Evolutionary conservation across 2,113 vertebrate genomes (phyloP).

Genomic region (Piprites chloris): DNA sequence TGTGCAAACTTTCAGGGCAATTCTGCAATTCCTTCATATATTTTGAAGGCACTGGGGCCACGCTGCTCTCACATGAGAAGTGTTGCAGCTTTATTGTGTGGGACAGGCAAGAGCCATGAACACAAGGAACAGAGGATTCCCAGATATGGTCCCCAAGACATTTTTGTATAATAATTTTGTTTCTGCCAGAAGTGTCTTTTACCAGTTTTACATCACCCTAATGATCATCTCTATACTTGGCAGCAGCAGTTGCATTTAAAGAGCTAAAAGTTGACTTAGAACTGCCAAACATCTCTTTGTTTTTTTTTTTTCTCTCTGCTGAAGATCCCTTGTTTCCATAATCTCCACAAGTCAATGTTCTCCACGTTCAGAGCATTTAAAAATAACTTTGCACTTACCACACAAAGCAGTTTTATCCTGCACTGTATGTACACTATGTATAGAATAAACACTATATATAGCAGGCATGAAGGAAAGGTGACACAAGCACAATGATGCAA

Average conservation of each 20-base stretch:
- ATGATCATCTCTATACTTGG: background rate
- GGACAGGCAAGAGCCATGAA: background rate
- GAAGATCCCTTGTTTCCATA: background rate
- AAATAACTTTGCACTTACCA: background rate
- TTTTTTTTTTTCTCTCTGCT: background rate
- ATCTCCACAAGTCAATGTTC: background rate
- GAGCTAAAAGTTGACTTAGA: background rate
- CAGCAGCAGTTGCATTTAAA: background rate
- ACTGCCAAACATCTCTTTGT: background rate
- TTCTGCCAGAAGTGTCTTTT: background rate
- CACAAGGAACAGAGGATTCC: background rate
- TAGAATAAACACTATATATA: background rate
- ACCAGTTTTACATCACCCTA: background rate
- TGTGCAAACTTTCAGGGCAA: background rate
- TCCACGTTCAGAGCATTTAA: background rate
- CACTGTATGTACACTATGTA: background rate
- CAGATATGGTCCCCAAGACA: background rate
- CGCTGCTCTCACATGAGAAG: background rate
- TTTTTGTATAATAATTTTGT: background rate
- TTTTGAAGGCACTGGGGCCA: background rate
- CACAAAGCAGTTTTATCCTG: background rate
- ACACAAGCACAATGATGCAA: background rate
- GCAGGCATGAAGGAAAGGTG: slow-evolving; percentile 11
- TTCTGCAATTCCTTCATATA: background rate
- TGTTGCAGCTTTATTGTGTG: background rate